phyloP scores from a whole-genome alignment of 1,140 invertebrate genomes.

The Ctenoplectra terminalis region DNA sequence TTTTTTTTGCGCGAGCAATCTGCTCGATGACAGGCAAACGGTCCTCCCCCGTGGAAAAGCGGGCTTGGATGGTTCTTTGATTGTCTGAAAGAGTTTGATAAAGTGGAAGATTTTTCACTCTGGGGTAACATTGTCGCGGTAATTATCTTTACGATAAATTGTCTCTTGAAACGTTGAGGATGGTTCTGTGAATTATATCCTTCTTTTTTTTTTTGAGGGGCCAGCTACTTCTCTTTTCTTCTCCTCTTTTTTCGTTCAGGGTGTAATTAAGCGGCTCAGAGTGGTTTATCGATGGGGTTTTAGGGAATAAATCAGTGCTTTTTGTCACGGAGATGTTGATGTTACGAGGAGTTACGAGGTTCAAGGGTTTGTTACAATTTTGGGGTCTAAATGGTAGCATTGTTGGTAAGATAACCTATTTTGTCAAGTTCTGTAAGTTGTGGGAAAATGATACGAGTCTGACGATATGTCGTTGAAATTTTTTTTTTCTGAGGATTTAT shows the following conservation, averaged over 20 bases:
- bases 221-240: neutral
- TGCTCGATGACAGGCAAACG: conserved; percentile 36
- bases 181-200: neutral
- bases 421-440: neutral
- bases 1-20: neutral
- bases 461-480: neutral
- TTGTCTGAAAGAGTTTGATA: neutral
- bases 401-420: no score
- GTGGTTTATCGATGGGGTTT: neutral
- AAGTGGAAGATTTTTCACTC: neutral
- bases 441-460: neutral
- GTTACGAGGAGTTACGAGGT: neutral
- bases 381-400: neutral
- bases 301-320: neutral
- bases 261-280: neutral
- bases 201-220: neutral
- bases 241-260: neutral
- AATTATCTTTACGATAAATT: conserved; percentile 22
- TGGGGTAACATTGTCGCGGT: no score
- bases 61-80: neutral
- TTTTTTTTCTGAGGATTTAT: no score
- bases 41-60: neutral
- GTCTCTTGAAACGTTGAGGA: neutral
- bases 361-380: neutral
- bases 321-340: neutral